These are phyloP conservation scores for Enteromius viviparus DNA, from an alignment of 2,797 vertebrate genomes.

Conservation along the genomic window DNA sequence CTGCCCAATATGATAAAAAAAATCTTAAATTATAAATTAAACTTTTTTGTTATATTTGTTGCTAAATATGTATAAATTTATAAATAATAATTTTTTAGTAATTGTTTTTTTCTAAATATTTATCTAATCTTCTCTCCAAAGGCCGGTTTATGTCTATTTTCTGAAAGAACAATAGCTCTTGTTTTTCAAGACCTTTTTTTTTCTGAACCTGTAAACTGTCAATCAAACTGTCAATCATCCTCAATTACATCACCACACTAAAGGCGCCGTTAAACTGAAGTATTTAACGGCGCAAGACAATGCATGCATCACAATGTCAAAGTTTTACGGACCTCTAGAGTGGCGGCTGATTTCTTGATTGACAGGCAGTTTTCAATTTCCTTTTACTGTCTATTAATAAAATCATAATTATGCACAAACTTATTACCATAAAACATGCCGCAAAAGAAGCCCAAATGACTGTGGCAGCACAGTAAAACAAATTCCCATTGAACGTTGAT, in stretches of 20 bases:
- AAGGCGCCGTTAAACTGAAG: constrained; percentile 14
- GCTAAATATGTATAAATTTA: not conserved
- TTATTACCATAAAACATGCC: constrained; percentile 54
- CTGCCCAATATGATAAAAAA: not conserved
- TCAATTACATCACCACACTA: constrained; percentile 28
- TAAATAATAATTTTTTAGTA: not conserved
- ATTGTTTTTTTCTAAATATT: not conserved
- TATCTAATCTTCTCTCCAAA: not conserved
- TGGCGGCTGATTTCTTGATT: constrained; percentile 43
- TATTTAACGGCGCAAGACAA: constrained; percentile 36
- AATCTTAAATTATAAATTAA: too few relatives aligned
- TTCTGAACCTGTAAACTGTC: constrained; percentile 36
- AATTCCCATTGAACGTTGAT: constrained; percentile 33
- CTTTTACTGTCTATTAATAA: constrained; percentile 36
- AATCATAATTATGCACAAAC: constrained; percentile 56
- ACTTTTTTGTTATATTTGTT: not conserved
- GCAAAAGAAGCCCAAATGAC: constrained; percentile 34
- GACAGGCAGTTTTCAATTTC: constrained; percentile 13
- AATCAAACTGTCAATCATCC: constrained; percentile 28
- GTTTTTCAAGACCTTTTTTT: constrained; percentile 6
- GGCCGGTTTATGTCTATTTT: not conserved
- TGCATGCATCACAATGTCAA: constrained; percentile 22
- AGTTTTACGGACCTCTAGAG: constrained; percentile 24
- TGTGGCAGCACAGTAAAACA: constrained; percentile 31
- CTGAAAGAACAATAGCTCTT: constrained; percentile 26